Evolutionary conservation across 2,797 vertebrate species (phyloP).

Genomic region (Vireo griseus): DNA sequence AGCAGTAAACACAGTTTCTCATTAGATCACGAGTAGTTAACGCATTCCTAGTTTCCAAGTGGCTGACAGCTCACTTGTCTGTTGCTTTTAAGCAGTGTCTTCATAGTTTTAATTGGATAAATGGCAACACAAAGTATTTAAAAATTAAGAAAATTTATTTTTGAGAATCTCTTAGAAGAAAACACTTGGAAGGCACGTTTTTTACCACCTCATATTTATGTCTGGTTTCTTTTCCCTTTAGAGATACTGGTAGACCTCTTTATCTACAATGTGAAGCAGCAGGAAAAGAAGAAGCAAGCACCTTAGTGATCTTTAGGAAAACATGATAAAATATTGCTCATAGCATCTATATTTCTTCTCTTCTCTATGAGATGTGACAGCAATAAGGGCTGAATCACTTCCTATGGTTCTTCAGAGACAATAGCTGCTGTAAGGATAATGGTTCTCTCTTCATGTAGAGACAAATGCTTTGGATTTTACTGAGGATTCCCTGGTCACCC

Average conservation of each 20-base stretch:
- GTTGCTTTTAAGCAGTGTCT: background rate
- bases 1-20: background rate
- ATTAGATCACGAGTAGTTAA: background rate
- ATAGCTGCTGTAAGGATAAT: background rate
- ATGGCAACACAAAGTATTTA: background rate
- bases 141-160: background rate
- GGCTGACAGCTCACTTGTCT: background rate
- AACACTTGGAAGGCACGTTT: background rate
- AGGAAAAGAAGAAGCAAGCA: background rate
- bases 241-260: background rate
- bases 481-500: background rate
- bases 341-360: background rate
- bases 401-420: background rate
- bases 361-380: background rate
- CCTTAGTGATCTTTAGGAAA: background rate
- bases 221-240: background rate
- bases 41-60: background rate
- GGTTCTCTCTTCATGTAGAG: background rate
- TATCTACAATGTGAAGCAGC: background rate
- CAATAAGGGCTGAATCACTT: background rate
- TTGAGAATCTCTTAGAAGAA: background rate
- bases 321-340: background rate
- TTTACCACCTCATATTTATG: background rate
- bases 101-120: background rate
- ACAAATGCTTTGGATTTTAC: background rate